These are phyloP conservation scores for Melipona quadrifasciata DNA, from an alignment of 1,140 invertebrate species.

Conservation along the genomic window DNA sequence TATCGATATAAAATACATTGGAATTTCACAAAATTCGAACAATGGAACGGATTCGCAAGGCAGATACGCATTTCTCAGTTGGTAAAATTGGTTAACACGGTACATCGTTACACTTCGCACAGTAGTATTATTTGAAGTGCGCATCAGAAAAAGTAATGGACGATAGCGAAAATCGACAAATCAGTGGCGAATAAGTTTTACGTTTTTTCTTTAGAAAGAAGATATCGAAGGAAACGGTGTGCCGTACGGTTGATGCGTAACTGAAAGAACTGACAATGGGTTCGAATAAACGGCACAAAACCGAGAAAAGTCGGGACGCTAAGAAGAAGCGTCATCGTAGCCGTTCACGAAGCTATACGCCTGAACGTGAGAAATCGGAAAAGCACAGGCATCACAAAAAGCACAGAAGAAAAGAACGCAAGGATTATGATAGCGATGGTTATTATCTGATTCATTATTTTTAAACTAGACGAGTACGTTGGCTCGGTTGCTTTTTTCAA, in stretches of 20 bases:
- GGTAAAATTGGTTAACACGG: not conserved
- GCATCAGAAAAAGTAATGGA: conserved; percentile 23
- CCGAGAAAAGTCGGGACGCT: conserved; percentile 81
- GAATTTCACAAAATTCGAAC: not conserved
- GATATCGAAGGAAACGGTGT: not conserved
- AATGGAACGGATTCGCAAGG: not conserved
- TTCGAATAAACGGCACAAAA: conserved; percentile 83
- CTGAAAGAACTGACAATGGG: conserved; percentile 78
- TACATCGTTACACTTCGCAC: not conserved
- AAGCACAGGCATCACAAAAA: conserved; percentile 85
- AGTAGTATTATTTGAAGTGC: conserved; percentile 15
- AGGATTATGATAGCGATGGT: conserved; percentile 84
- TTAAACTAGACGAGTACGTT: conserved; percentile 26
- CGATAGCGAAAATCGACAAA: not conserved
- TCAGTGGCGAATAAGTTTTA: not conserved
- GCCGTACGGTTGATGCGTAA: not conserved
- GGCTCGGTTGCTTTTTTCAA: not conserved
- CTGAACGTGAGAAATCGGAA: conserved; percentile 80
- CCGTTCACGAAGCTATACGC: conserved; percentile 79
- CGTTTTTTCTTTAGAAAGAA: not conserved
- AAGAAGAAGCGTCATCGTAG: conserved; percentile 82
- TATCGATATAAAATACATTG: not conserved
- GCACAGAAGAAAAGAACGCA: conserved; percentile 84
- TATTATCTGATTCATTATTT: conserved; percentile 50
- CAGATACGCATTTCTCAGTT: not conserved